Percentiles rank a stretch among this genome's conserved stretches.
phyloP scores from a whole-genome alignment of 2,113 vertebrate species.

The Emydocephalus ijimae region DNA sequence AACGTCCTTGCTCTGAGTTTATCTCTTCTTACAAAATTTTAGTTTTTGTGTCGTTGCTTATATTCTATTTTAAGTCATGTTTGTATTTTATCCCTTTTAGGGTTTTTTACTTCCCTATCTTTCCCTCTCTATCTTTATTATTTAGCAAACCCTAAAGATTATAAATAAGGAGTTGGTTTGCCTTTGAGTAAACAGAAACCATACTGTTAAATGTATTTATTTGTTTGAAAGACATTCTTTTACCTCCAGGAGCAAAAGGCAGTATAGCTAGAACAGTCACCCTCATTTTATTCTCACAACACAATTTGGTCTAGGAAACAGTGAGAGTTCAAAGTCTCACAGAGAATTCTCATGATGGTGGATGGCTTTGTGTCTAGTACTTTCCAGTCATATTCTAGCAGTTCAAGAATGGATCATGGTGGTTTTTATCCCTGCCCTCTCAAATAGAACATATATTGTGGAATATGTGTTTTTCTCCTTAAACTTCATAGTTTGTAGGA shows the following conservation, averaged over 20 bases:
- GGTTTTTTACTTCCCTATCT: not conserved
- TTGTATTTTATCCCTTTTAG: not conserved
- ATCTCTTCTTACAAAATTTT: not conserved
- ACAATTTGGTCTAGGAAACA: not conserved
- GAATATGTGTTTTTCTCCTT: not conserved
- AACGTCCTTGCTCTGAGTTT: not conserved
- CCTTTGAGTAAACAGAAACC: not conserved
- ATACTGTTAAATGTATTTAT: not conserved
- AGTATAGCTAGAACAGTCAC: not conserved
- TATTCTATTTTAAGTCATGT: not conserved
- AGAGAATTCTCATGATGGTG: not conserved
- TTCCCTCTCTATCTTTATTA: not conserved
- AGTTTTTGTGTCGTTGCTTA: not conserved
- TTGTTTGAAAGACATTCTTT: not conserved
- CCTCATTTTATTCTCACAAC: not conserved
- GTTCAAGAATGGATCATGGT: not conserved
- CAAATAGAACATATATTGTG: not conserved
- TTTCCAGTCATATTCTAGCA: not conserved
- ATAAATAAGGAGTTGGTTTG: not conserved
- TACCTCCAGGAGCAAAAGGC: not conserved
- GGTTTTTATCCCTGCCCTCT: not conserved
- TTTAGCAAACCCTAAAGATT: not conserved
- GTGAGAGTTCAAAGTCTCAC: not conserved
- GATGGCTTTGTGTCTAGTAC: not conserved
- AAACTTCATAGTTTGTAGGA: not conserved